These are phyloP conservation scores for Muscidifurax raptorellus DNA, from an alignment of 1,140 invertebrate species.

Conservation along the genomic window DNA sequence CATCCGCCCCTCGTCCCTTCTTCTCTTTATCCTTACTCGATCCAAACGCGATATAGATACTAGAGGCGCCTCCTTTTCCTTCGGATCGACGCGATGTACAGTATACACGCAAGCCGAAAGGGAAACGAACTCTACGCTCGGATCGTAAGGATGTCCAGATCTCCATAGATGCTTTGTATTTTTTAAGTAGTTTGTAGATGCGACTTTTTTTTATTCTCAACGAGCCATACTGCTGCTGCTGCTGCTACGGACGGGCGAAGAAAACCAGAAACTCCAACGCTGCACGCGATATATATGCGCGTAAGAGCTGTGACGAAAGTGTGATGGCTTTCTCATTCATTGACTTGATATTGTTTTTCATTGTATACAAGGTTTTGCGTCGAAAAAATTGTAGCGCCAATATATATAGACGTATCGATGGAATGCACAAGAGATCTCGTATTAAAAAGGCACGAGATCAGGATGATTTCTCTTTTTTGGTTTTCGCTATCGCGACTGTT, in stretches of 20 bases:
- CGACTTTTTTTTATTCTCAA: background rate
- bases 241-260: background rate
- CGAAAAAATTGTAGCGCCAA: background rate
- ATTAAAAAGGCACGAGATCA: too few relatives aligned
- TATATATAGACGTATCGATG: too few relatives aligned
- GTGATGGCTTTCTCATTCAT: too few relatives aligned
- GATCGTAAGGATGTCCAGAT: slow-evolving; percentile 39
- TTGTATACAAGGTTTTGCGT: too few relatives aligned
- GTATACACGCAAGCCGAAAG: background rate
- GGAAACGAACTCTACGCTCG: slow-evolving; percentile 24
- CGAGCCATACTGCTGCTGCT: background rate
- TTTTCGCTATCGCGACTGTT: too few relatives aligned
- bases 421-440: too few relatives aligned
- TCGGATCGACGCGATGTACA: background rate
- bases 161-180: slow-evolving; percentile 35
- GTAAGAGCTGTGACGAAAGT: background rate
- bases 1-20: background rate
- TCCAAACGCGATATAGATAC: background rate
- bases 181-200: slow-evolving; percentile 32
- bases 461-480: too few relatives aligned
- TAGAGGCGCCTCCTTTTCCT: slow-evolving; percentile 26
- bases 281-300: background rate
- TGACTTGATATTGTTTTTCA: too few relatives aligned
- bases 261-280: background rate
- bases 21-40: slow-evolving; percentile 37